Evolutionary conservation across 2,797 vertebrate genomes (phyloP).

Genomic region (Serranus cabrilla): DNA sequence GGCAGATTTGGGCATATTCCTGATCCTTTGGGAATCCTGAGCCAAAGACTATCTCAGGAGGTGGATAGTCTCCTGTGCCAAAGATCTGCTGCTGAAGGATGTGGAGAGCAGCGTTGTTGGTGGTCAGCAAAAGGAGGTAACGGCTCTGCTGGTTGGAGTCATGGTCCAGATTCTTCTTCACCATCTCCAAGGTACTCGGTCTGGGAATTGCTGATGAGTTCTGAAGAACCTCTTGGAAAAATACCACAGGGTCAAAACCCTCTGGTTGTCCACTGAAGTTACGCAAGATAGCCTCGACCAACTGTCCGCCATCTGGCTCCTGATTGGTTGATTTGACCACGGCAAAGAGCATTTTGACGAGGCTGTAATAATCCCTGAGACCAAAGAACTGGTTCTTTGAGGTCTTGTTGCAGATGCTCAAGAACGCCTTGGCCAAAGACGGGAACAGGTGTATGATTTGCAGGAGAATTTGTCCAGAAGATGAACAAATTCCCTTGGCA

Average conservation of each 20-base stretch:
- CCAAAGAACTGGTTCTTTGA: constrained; percentile 87
- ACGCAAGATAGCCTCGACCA: constrained; percentile 83
- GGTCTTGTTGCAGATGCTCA: constrained; percentile 73
- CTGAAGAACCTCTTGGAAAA: constrained; percentile 76
- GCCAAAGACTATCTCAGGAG: constrained; percentile 88
- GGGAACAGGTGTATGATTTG: constrained; percentile 85
- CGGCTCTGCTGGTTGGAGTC: constrained; percentile 75
- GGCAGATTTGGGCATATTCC: constrained; percentile 87
- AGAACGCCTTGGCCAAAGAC: constrained; percentile 82
- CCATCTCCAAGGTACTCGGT: constrained; percentile 84
- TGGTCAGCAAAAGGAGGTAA: constrained; percentile 88
- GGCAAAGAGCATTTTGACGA: constrained; percentile 86
- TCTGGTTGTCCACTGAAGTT: constrained; percentile 88
- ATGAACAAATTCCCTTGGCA: constrained; percentile 87
- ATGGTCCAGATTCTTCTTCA: constrained; percentile 79
- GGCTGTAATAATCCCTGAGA: constrained; percentile 88
- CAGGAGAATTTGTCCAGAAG: constrained; percentile 60
- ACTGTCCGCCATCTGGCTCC: constrained; percentile 71
- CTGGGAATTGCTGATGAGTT: constrained; percentile 65
- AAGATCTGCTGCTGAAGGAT: constrained; percentile 84
- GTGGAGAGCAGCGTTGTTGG: constrained; percentile 87
- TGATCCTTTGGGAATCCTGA: constrained; percentile 89
- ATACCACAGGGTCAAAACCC: constrained; percentile 74
- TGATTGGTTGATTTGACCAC: constrained; percentile 66
- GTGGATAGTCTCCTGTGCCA: constrained; percentile 58